A percentile compares a stretch with the other conserved stretches of the same genome.
Evolutionary conservation across 2,797 vertebrate species (phyloP).

Genomic region (Malurus splendens): DNA sequence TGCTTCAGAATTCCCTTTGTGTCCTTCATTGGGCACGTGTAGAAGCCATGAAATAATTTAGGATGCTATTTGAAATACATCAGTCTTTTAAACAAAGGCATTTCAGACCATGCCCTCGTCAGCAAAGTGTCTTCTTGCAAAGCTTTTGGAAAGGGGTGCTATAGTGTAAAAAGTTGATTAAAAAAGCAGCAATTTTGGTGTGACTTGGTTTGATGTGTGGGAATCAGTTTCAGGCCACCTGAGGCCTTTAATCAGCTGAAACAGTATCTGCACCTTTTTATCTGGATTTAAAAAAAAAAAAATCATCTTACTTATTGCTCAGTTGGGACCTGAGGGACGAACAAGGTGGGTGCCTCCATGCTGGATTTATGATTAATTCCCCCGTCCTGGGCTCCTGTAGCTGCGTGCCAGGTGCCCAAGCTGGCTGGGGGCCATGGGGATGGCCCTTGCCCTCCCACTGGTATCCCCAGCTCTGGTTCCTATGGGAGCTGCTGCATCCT

Average conservation of each 20-base stretch:
- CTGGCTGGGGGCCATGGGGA: not conserved
- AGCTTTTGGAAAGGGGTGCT: not conserved
- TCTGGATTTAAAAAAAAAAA: not conserved
- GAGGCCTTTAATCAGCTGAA: not conserved
- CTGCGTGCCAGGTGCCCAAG: not conserved
- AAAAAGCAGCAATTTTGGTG: not conserved
- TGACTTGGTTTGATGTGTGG: not conserved
- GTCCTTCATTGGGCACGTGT: rapidly evolving
- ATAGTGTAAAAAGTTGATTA: not conserved
- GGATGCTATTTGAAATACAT: not conserved
- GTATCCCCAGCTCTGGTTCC: rapidly evolving
- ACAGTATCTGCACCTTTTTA: not conserved
- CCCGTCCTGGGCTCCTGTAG: not conserved
- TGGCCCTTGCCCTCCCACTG: rapidly evolving
- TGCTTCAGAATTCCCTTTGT: not conserved
- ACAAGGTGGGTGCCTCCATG: rapidly evolving
- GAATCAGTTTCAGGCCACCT: not conserved
- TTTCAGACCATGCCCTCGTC: not conserved
- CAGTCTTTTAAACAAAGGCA: not conserved
- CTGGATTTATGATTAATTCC: not conserved
- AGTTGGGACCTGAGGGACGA: rapidly evolving
- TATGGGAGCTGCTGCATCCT: not conserved
- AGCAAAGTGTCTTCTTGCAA: not conserved
- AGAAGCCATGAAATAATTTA: conserved; percentile 1
- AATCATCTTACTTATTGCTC: conserved; percentile 5